These are phyloP conservation scores for Leucophenga montana DNA, from an alignment of 2,888 invertebrate species.

Conservation along the genomic window DNA sequence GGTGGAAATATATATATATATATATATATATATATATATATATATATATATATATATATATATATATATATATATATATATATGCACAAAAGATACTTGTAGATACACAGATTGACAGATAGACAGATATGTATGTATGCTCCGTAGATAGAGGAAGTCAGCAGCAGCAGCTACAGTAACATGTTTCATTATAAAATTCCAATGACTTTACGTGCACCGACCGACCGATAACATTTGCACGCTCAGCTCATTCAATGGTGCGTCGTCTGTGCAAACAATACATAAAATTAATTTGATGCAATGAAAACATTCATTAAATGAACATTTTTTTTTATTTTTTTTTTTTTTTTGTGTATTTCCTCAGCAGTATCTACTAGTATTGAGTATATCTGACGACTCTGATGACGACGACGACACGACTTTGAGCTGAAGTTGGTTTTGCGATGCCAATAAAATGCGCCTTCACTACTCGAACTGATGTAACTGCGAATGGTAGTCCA, in stretches of 20 bases:
- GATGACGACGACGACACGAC: background rate
- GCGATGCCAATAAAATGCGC: conserved; percentile 12
- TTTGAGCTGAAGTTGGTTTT: conserved; percentile 1
- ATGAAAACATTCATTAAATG: conserved; percentile 27
- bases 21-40: background rate
- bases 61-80: background rate
- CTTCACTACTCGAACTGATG: no score
- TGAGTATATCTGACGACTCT: background rate
- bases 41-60: background rate
- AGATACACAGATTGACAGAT: background rate
- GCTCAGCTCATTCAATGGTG: conserved; percentile 25
- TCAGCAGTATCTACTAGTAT: background rate
- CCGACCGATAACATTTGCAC: background rate
- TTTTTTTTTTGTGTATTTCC: background rate
- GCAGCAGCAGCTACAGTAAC: background rate
- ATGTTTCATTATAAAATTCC: conserved; percentile 28
- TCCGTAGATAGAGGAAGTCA: no score
- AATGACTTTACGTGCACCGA: conserved; percentile 15
- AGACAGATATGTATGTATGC: no score
- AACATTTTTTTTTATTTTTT: background rate
- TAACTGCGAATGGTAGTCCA: no score
- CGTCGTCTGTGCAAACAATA: conserved; percentile 31
- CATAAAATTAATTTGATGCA: conserved; percentile 28
- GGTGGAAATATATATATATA: background rate
- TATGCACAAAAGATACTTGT: background rate